Base-by-base conservation (phyloP, 2,888 invertebrate species). In the Euproctis similis region DNA sequence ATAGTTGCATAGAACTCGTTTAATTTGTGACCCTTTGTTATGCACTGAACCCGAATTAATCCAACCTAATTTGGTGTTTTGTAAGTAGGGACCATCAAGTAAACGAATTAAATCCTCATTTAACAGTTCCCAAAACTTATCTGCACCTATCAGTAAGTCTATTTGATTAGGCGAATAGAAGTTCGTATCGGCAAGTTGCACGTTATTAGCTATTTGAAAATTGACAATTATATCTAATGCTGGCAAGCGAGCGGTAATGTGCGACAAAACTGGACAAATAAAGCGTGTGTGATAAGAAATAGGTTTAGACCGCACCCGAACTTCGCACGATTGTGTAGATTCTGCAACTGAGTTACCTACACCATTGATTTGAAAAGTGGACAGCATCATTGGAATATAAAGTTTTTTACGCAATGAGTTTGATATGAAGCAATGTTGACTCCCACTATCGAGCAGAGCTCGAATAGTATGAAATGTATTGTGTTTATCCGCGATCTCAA, bases 301-400 rank as follows among this genome's bases (percentile, higher is more conserved):
- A 7, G 9, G 10, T 7, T 12, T 8, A 8, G 12, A n/a, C n/a
- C 12, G 12, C n/a, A 12, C 8, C 12, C 10, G n/a, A 8, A 19
- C 8, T 8, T n/a, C 8, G 8, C 19, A 19, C n/a, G 19, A 19
- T 19, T 19, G 19, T 8, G 19, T 19, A 19, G 8, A 8, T 19
- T 46, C 36, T 19, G 37, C 34, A 1, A 52, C 23, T n/a, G 27
- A 26, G 8, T 34, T 30, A 5, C 41, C 39, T 10, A 46, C 35
- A 9, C 44, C 46, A 9, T 25, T 19, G 6, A 52, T 35, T 9
- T 26, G 12, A 4, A 38, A 11, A 31, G 40, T 47, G 44, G 44
- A 48, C 44, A 45, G 45, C 48, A 43, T 29, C 12, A 31, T 24
- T 17, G 17, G 29, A 10, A 32, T 6, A 11, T 43, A 39, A 20